phyloP scores from a whole-genome alignment of 2,888 invertebrate genomes.

The Empis stercorea region DNA sequence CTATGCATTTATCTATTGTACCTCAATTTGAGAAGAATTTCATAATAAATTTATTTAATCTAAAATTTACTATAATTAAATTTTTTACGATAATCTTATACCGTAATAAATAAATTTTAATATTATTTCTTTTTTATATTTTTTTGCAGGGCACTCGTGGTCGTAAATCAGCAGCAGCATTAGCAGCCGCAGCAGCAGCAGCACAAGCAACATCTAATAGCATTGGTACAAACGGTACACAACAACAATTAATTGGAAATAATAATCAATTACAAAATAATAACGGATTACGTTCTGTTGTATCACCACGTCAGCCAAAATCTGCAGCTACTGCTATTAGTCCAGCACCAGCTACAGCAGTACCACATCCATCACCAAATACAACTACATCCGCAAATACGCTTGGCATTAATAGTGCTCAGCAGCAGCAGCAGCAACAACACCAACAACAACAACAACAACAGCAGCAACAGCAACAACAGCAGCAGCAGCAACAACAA shows the following conservation, averaged over 20 bases:
- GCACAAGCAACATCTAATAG: background rate
- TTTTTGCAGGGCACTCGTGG: conserved; percentile 16
- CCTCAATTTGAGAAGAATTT: too few relatives aligned
- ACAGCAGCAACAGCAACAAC: conserved; percentile 3
- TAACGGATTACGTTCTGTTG: conserved; percentile 14
- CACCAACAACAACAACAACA: conserved; percentile 8
- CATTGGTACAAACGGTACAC: background rate
- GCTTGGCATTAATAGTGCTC: conserved; percentile 8
- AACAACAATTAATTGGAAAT: background rate
- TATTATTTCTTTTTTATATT: conserved; percentile 6
- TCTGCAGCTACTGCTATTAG: conserved; percentile 14
- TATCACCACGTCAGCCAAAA: conserved; percentile 14
- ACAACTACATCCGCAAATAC: conserved; percentile 14
- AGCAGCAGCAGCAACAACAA: conserved; percentile 19
- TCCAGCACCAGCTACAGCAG: conserved; percentile 17
- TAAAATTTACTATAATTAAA: too few relatives aligned
- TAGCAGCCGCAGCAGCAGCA: background rate
- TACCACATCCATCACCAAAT: conserved; percentile 18
- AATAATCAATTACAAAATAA: conserved; percentile 7
- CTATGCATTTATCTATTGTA: too few relatives aligned
- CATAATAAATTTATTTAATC: too few relatives aligned
- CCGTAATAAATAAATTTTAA: too few relatives aligned
- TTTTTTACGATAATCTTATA: too few relatives aligned
- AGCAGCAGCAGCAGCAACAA: conserved; percentile 2
- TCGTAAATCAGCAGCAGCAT: conserved; percentile 13